Conservation (phyloP, 1,140 invertebrate species). For the Trissolcus basalis region DNA sequence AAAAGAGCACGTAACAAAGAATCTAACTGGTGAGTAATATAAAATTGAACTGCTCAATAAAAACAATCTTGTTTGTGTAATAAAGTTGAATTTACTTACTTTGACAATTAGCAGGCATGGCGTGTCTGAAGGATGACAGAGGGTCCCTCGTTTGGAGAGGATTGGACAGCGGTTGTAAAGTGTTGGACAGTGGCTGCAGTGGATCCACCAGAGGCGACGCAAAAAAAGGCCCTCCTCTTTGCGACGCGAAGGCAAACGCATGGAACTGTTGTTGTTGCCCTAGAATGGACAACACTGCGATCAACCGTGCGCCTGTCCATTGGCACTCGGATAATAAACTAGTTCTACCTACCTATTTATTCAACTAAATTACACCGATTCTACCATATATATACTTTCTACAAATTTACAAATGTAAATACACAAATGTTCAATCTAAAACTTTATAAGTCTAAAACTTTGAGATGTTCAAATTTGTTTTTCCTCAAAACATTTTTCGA, state of each 20-base stretch:
- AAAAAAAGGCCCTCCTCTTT: constrained; percentile 86
- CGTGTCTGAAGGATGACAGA: constrained; percentile 88
- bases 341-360: constrained; percentile 24
- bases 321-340: constrained; percentile 57
- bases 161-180: constrained; percentile 72
- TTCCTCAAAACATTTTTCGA: too few species aligned
- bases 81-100: constrained; percentile 81
- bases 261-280: constrained; percentile 94
- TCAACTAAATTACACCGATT: neutral
- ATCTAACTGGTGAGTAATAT: too few species aligned
- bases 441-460: too few species aligned
- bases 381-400: neutral
- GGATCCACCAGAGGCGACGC: constrained; percentile 82
- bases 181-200: constrained; percentile 74
- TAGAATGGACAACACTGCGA: constrained; percentile 89
- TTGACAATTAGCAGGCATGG: constrained; percentile 89
- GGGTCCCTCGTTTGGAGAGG: constrained; percentile 80
- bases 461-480: too few species aligned
- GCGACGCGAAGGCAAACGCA: constrained; percentile 87
- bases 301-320: constrained; percentile 76
- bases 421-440: too few species aligned
- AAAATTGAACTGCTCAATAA: too few species aligned
- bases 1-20: too few species aligned
- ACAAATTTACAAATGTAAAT: too few species aligned
- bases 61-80: too few species aligned